phyloP scores from a whole-genome alignment of 2,113 vertebrate genomes.

The Hydropotes inermis region DNA sequence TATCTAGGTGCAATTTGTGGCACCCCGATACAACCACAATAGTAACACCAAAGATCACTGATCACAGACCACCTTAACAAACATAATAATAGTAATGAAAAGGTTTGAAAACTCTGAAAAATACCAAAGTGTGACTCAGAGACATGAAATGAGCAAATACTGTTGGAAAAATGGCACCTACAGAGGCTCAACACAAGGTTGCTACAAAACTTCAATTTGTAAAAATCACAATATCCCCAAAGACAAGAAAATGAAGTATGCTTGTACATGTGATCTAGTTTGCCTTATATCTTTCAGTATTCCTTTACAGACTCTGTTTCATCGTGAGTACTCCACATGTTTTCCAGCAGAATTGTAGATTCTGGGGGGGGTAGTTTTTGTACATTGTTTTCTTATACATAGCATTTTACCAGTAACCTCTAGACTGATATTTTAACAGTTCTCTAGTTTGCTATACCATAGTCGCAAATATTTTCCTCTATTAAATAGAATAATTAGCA shows the following conservation, averaged over 20 bases:
- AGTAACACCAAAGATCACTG: neutral
- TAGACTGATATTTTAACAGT: neutral
- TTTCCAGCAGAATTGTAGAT: neutral
- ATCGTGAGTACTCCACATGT: neutral
- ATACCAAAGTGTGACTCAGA: neutral
- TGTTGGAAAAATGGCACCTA: neutral
- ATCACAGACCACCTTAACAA: neutral
- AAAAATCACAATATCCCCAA: neutral
- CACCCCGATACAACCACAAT: neutral
- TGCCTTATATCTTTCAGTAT: neutral
- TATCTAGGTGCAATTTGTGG: neutral
- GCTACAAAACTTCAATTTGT: neutral
- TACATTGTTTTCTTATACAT: neutral
- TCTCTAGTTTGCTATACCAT: neutral
- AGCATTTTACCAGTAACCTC: constrained; percentile 1
- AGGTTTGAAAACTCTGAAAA: neutral
- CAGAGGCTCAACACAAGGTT: neutral
- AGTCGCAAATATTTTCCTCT: neutral
- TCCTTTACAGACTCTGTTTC: neutral
- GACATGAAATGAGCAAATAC: neutral
- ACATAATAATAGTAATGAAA: neutral
- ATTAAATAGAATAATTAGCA: neutral
- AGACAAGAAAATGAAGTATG: neutral
- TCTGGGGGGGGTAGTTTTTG: neutral
- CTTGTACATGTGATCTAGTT: neutral